These are phyloP conservation scores for Drosophila nigritarsus DNA, from an alignment of 2,888 invertebrate species.

Conservation along the genomic window DNA sequence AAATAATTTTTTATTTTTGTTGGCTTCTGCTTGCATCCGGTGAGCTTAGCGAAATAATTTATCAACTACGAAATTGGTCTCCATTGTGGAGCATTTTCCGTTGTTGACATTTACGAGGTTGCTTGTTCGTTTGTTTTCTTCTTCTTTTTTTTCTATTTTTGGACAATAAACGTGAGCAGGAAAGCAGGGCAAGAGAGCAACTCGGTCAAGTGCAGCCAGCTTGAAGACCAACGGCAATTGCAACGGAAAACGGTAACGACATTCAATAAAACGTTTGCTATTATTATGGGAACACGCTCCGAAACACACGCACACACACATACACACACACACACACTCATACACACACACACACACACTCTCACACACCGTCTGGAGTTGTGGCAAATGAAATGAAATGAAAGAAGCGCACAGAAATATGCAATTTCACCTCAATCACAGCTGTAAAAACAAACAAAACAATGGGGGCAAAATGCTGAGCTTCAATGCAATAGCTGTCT, in stretches of 20 bases:
- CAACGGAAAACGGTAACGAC: constrained; percentile 53
- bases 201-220: constrained; percentile 56
- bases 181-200: constrained; percentile 19
- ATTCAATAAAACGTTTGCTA: constrained; percentile 78
- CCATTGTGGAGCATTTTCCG: constrained; percentile 11
- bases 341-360: constrained; percentile 5
- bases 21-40: neutral
- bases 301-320: neutral
- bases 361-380: constrained; percentile 24
- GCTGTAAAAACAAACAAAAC: constrained; percentile 78
- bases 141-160: neutral
- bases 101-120: constrained; percentile 41
- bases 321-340: neutral
- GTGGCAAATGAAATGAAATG: constrained; percentile 61
- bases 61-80: constrained; percentile 15
- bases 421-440: constrained; percentile 80
- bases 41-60: constrained; percentile 25
- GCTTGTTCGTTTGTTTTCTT: neutral
- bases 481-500: constrained; percentile 16
- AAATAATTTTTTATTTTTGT: neutral
- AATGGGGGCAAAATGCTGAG: constrained; percentile 53
- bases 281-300: constrained; percentile 56
- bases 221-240: constrained; percentile 25
- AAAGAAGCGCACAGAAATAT: constrained; percentile 75
- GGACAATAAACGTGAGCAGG: constrained; percentile 18